Evolutionary conservation across 2,797 vertebrate genomes (phyloP).

Genomic region (Pangasius sanitwongsei): DNA sequence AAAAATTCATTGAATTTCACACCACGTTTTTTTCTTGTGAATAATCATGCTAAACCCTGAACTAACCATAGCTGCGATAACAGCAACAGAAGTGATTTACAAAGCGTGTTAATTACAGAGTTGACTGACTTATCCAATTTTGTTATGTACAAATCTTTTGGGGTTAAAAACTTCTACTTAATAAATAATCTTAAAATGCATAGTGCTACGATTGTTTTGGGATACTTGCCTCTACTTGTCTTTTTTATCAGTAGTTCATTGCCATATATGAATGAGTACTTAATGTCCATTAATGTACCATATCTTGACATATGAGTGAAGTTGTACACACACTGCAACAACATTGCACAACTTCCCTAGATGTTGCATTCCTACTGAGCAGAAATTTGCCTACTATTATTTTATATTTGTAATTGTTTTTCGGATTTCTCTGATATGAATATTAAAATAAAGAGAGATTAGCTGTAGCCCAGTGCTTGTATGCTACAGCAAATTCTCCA

Average conservation of each 20-base stretch:
- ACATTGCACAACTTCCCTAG: too few species aligned
- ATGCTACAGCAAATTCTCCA: neutral
- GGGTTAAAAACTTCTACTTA: too few species aligned
- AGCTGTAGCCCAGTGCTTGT: slow-evolving; percentile 10
- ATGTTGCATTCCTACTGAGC: too few species aligned
- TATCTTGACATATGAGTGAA: neutral
- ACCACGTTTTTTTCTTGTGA: neutral
- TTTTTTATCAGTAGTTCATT: neutral
- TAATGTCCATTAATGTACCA: neutral
- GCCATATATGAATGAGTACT: neutral
- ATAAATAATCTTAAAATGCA: too few species aligned
- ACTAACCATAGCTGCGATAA: neutral
- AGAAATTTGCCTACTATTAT: neutral
- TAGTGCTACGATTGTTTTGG: neutral
- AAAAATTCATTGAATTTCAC: neutral
- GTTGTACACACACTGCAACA: neutral
- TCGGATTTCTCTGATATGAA: neutral
- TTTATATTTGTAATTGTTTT: neutral
- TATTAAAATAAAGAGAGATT: neutral
- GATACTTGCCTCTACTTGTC: neutral
- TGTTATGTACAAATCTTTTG: too few species aligned
- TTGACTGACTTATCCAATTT: too few species aligned
- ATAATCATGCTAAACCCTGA: neutral
- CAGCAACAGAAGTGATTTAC: too few species aligned
- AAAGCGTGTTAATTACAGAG: too few species aligned